A percentile compares a stretch with the other conserved stretches of the same genome.
Evolutionary conservation across 2,888 invertebrate genomes (phyloP).

Genomic region (Drosophila buzzatii): DNA sequence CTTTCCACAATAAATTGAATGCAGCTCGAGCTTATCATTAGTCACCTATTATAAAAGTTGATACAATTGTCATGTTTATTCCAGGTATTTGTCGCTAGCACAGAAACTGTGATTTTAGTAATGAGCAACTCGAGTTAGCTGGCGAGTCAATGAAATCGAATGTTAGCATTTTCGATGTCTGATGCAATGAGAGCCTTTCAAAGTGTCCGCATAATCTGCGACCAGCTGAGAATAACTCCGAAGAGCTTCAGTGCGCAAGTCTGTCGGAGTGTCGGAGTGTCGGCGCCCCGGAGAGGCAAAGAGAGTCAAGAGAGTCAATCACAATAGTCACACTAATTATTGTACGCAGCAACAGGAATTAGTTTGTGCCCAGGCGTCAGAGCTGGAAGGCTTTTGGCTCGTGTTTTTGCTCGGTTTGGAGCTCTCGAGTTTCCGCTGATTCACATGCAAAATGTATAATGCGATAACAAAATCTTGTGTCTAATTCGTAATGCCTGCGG

Average conservation of each 20-base stretch:
- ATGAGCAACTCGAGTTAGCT: constrained; percentile 49
- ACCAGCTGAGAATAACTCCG: constrained; percentile 45
- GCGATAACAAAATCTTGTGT: constrained; percentile 19
- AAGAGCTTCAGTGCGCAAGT: constrained; percentile 61
- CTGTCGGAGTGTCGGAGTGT: background rate
- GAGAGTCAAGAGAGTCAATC: constrained; percentile 9
- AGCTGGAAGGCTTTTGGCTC: constrained; percentile 40
- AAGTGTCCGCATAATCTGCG: background rate
- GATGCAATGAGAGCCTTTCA: background rate
- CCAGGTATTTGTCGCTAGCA: too few relatives aligned
- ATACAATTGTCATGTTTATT: too few relatives aligned
- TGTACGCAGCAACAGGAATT: constrained; percentile 68
- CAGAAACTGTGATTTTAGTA: constrained; percentile 11
- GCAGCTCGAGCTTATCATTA: too few relatives aligned
- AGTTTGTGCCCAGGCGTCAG: constrained; percentile 62
- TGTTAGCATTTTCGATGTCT: background rate
- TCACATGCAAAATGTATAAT: constrained; percentile 29
- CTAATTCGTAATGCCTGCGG: constrained; percentile 25
- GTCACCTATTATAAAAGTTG: too few relatives aligned
- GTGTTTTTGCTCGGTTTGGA: constrained; percentile 2
- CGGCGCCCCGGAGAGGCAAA: too few relatives aligned
- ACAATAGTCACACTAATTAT: constrained; percentile 7
- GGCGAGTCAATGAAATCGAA: constrained; percentile 42
- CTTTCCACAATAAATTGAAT: too few relatives aligned
- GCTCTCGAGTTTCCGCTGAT: constrained; percentile 7